These are phyloP conservation scores for Cheilosia urbana DNA, from an alignment of 2,888 invertebrate genomes.

Conservation along the genomic window DNA sequence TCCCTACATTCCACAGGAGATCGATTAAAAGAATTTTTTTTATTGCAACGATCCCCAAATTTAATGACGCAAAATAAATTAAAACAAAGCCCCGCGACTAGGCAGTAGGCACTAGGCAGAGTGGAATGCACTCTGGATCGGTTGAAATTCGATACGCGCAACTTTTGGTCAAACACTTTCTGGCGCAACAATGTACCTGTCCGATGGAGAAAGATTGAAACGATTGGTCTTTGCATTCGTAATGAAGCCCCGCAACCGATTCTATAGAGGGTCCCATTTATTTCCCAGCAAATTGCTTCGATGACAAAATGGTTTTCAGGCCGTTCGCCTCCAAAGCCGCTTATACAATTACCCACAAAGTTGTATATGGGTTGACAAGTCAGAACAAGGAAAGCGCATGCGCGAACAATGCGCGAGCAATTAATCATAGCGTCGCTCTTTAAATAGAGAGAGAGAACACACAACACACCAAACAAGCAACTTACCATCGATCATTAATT, in stretches of 20 bases:
- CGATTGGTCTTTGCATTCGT: conserved; percentile 36
- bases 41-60: conserved; percentile 53
- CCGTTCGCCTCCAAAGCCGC: conserved; percentile 24
- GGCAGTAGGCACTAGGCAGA: background rate
- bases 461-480: conserved; percentile 21
- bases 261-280: conserved; percentile 13
- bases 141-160: conserved; percentile 53
- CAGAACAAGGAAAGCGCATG: conserved; percentile 21
- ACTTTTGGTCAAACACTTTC: background rate
- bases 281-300: conserved; percentile 53
- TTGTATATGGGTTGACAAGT: conserved; percentile 38
- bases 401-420: conserved; percentile 20
- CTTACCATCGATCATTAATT: conserved; percentile 64
- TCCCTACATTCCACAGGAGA: conserved; percentile 33
- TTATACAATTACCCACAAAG: conserved; percentile 20
- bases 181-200: conserved; percentile 17
- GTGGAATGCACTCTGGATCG: conserved; percentile 8
- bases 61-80: conserved; percentile 68
- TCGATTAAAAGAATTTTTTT: conserved; percentile 63
- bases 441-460: conserved; percentile 24
- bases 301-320: conserved; percentile 37
- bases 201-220: conserved; percentile 11
- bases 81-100: conserved; percentile 27
- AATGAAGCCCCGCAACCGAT: conserved; percentile 6
- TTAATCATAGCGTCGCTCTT: conserved; percentile 49